Base-by-base conservation (phyloP, 2,888 invertebrate species). In the Parochlus steinenii region DNA sequence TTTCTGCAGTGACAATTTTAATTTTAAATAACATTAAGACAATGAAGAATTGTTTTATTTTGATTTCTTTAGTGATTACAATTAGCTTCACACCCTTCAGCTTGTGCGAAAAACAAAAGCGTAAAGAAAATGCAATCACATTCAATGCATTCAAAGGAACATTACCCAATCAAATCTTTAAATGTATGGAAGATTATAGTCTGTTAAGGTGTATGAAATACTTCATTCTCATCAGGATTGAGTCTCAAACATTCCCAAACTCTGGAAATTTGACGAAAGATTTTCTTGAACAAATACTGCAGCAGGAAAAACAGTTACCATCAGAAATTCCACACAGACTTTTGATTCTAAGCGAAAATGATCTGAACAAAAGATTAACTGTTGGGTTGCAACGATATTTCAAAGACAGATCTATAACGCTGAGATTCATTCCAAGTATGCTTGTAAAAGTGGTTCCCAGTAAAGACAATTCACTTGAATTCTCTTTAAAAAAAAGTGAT, bases 131-230 rank as follows among this genome's bases (percentile, higher is more conserved):
- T n/a, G n/a, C n/a, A n/a, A n/a, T n/a, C n/a, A n/a, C n/a, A n/a
- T n/a, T n/a, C n/a, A n/a, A n/a, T n/a, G n/a, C n/a, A n/a, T n/a
- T 52, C 43, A 52, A 48, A 45, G 49, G 54, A 33, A 50, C 55
- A 12, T 53, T 57, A 35, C 58, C 58, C 3, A 50, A 48, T 42
- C 49, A 55, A 12, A 50, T 61, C 23, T 54, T 55, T 25, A 53
- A 55, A 35, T 62, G 61, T 36, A 47, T 60, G 18, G 45, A 50
- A 6, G 49, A 48, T 19, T 49, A 48, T 15, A 65, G 64, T 30
- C 52, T 65, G 5, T 40, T 62, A 38, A 64, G 65, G 51, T 71
- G 71, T 49, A 48, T 69, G 31, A 64, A 64, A 48, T 58, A 69
- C n/a, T 62, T 66, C 37, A 58, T 67, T 30, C 50, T 63, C 14